Evolutionary conservation across 35 echinoderm and acorn worm species (phyloP), one percentile per base, ranked within the genome.

Genomic region (Patiria miniata): DNA sequence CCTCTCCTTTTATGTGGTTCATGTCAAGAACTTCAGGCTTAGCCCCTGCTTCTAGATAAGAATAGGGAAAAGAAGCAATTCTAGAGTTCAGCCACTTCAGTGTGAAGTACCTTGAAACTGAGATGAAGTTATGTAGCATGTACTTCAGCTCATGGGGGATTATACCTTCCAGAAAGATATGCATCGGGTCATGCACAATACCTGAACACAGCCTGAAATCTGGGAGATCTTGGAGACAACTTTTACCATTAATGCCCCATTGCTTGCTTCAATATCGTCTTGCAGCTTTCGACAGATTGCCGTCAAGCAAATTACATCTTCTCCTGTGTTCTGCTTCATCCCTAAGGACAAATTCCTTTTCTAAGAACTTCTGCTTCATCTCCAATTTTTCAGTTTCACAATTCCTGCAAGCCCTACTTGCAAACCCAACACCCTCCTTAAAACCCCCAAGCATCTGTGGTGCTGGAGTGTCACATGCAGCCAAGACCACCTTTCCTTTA

Each of bases 361-460:
- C 91, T 19, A 85, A 22, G 68, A 93, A 89, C 33, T 39, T 39
- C 39, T 14, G 56, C 68, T 93, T 88, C 29, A 84, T 85, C 2
- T 93, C 80, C 47, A 18, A 39, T 29, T 82, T 5, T 51, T 37
- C 10, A 51, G 37, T 39, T 26, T 82, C 39, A 82, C 91, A 93
- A 33, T 47, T 21, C 32, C 91, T 39, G 52, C 92, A 93, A 40
- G 23, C 36, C 38, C 85, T 85, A 9, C 78, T 39, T 14, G 92
- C 80, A 89, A 93, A 93, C 15, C 61, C 65, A 40, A 94, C 92
- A 26, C 87, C 92, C 82, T 94, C 86, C 39, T 94, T 94, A 76
- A 94, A 93, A 1, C 81, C 81, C 21, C 86, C 92, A 51, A 94
- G 33, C 83, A 65, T 85, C 12, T 94, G 40, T 17, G 87, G 61